Conservation (phyloP, 23 tunicate genomes). For the Clavelina lepadiformis region DNA sequence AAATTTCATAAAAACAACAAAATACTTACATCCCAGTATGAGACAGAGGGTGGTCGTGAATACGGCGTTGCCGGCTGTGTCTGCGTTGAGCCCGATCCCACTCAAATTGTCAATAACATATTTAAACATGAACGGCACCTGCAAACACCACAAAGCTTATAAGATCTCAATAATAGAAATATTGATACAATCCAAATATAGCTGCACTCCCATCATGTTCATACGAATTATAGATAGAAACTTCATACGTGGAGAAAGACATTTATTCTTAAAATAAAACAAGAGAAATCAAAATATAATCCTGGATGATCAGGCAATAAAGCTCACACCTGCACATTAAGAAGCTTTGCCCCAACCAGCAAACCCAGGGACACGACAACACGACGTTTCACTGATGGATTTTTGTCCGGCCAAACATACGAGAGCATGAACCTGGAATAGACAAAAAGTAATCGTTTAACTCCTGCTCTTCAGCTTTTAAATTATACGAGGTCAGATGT, state of each 20-base stretch:
- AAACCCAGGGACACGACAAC: conserved; percentile 54
- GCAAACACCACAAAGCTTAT: too few relatives aligned
- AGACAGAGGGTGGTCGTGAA: conserved; percentile 57
- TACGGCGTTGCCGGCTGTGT: conserved; percentile 37
- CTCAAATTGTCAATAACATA: conserved; percentile 46
- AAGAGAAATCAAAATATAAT: too few relatives aligned
- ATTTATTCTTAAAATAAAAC: too few relatives aligned
- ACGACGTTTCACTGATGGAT: conserved; percentile 49
- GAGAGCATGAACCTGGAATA: conserved; percentile 71
- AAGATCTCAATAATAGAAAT: too few relatives aligned
- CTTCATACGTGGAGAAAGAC: too few relatives aligned
- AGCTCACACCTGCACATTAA: conserved; percentile 48
- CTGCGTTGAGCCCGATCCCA: conserved; percentile 14
- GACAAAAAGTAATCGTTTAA: too few relatives aligned
- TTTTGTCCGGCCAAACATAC: conserved; percentile 83
- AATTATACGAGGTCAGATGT: too few relatives aligned
- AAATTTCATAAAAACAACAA: too few relatives aligned
- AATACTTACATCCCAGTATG: conserved; percentile 36
- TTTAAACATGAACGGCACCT: conserved; percentile 83
- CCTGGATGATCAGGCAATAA: background rate
- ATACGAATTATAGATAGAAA: too few relatives aligned
- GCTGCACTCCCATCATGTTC: too few relatives aligned
- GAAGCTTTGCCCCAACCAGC: conserved; percentile 56
- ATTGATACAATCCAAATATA: background rate
- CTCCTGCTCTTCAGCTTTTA: too few relatives aligned